Conservation (phyloP, 2,797 vertebrate species). For the Sebastes matsubarae region DNA sequence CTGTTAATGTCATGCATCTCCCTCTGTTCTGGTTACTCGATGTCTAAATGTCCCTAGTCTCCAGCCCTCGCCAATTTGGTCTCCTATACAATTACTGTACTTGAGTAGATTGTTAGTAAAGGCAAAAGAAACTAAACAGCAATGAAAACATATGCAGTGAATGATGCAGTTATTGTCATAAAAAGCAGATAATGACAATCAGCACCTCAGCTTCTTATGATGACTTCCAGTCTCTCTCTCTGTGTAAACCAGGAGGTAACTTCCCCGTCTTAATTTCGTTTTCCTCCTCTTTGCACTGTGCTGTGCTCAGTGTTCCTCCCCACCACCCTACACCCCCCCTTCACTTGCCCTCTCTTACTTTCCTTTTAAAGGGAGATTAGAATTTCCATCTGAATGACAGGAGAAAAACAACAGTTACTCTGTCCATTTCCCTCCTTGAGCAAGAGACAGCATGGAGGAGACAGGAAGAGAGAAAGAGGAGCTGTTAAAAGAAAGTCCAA, state of each 20-base stretch:
- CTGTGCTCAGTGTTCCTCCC: constrained; percentile 47
- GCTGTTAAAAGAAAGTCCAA: constrained; percentile 59
- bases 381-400: constrained; percentile 96
- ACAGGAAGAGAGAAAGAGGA: constrained; percentile 47
- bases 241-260: constrained; percentile 77
- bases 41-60: too few species aligned
- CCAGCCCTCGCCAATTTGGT: accelerated
- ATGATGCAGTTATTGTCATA: neutral
- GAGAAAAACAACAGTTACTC: constrained; percentile 93
- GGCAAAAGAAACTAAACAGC: neutral
- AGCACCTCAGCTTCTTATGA: neutral
- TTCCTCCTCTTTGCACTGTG: constrained; percentile 37
- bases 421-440: constrained; percentile 83
- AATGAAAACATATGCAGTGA: neutral
- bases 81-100: neutral
- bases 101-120: neutral
- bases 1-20: too few species aligned
- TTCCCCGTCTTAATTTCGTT: constrained; percentile 48
- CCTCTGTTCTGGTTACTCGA: too few species aligned
- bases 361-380: constrained; percentile 89
- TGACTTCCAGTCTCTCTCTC: constrained; percentile 54
- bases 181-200: neutral
- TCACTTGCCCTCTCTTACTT: constrained; percentile 67
- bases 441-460: constrained; percentile 31
- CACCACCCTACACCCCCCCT: constrained; percentile 28